A percentile compares a stretch with the other conserved stretches of the same genome.
These are phyloP conservation scores for Cinclus mexicanus DNA, from an alignment of 2,113 vertebrate species.

Conservation along the genomic window DNA sequence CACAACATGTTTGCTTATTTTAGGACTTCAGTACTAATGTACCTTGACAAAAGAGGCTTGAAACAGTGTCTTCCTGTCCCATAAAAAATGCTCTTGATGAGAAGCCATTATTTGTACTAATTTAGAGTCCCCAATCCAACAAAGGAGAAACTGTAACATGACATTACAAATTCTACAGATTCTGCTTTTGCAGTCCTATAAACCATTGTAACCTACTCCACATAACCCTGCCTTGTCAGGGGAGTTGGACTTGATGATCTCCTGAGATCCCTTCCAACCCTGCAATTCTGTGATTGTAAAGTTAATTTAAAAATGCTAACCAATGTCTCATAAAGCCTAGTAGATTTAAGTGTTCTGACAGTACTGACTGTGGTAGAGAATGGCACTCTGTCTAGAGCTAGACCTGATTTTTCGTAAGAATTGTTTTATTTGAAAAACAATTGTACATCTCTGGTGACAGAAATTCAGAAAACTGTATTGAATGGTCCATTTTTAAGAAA, in stretches of 20 bases:
- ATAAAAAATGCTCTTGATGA: neutral
- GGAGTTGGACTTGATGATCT: neutral
- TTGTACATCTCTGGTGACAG: neutral
- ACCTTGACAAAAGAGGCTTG: neutral
- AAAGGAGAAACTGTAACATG: neutral
- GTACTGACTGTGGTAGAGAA: neutral
- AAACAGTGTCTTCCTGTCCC: neutral
- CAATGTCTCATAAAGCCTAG: neutral
- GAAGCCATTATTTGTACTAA: neutral
- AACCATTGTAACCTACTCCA: neutral
- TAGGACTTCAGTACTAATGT: neutral
- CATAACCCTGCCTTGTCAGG: neutral
- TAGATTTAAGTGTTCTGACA: neutral
- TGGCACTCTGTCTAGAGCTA: neutral
- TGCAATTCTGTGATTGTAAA: neutral
- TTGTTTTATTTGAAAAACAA: neutral
- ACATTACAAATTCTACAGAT: neutral
- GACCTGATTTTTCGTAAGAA: neutral
- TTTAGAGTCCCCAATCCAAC: neutral
- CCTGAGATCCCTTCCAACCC: neutral
- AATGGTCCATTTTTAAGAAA: neutral
- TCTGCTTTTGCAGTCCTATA: neutral
- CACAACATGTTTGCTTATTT: neutral
- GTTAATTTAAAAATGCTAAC: neutral
- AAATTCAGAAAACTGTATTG: neutral